A percentile compares a stretch with the other conserved stretches of the same genome.
These are phyloP conservation scores for Caerostris darwini DNA, from an alignment of 1,140 invertebrate species.

Conservation along the genomic window DNA sequence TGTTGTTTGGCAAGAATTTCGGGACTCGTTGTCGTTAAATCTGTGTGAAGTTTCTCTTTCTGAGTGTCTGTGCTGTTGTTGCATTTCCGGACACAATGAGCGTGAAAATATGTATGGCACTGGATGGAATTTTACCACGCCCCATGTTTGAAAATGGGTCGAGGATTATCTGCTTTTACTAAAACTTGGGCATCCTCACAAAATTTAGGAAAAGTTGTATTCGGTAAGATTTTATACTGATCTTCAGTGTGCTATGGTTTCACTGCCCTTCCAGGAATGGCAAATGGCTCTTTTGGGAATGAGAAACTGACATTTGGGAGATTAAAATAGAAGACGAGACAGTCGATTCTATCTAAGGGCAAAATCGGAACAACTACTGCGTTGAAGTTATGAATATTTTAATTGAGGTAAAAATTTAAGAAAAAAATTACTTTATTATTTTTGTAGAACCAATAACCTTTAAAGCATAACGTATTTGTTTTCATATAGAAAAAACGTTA, in stretches of 20 bases:
- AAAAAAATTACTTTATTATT: no score
- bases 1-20: neutral
- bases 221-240: neutral
- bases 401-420: no score
- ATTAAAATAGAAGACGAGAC: no score
- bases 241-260: neutral
- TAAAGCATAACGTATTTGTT: no score
- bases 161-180: neutral
- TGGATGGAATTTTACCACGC: neutral
- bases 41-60: neutral
- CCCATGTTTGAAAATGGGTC: neutral
- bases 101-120: neutral
- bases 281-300: neutral
- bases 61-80: no score
- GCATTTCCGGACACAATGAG: neutral
- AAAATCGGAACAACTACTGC: no score
- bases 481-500: no score
- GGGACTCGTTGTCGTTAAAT: neutral
- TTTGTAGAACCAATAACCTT: no score
- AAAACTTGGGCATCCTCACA: neutral
- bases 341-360: no score
- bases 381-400: no score
- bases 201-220: neutral
- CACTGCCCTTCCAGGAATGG: neutral
- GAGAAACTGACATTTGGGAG: neutral